phyloP scores from a whole-genome alignment of 1,140 invertebrate species.

The Bombyx mandarina region DNA sequence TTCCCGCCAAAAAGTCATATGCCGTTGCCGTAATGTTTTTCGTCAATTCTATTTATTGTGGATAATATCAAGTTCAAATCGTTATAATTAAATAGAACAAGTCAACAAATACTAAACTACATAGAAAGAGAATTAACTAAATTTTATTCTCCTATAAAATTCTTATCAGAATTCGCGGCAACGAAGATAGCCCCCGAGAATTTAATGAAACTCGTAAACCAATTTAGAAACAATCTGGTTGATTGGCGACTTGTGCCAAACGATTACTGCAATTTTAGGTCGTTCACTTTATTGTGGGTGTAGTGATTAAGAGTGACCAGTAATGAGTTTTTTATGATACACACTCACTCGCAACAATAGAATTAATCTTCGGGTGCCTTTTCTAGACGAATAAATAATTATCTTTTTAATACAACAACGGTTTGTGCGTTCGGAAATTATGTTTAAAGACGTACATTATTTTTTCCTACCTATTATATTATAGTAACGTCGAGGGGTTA shows the following conservation, averaged over 20 bases:
- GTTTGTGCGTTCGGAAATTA: no score
- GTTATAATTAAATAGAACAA: not conserved
- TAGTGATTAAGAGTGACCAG: constrained; percentile 10
- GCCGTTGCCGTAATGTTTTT: no score
- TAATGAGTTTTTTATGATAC: not conserved
- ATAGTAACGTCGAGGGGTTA: no score
- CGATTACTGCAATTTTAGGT: constrained; percentile 11
- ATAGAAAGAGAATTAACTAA: not conserved
- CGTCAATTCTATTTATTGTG: not conserved
- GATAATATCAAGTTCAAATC: not conserved
- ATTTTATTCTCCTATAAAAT: not conserved
- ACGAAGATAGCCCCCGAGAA: not conserved
- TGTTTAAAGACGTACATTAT: no score
- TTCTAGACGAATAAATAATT: no score
- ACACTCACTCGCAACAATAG: constrained; percentile 11
- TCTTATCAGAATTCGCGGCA: not conserved
- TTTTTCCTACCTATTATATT: no score
- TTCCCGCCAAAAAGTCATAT: no score
- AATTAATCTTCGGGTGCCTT: not conserved
- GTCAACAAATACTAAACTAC: not conserved
- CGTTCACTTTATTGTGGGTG: constrained; percentile 15
- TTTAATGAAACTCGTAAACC: constrained; percentile 3
- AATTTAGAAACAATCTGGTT: constrained; percentile 8
- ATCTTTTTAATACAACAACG: no score
- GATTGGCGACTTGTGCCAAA: constrained; percentile 6